Conservation (phyloP, 2,797 vertebrate species). For the Enoplosus armatus region DNA sequence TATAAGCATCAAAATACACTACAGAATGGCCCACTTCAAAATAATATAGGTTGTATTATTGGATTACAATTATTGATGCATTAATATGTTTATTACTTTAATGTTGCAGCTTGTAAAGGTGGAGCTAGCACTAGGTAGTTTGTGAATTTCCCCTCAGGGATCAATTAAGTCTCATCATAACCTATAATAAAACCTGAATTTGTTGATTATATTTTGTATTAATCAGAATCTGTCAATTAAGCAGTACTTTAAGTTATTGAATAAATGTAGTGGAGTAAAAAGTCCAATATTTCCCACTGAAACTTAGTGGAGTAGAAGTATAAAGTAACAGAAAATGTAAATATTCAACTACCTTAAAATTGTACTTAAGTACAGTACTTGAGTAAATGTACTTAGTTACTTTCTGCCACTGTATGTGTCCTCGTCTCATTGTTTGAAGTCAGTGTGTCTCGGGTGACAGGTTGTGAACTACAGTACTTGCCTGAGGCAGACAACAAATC, state of each 20-base stretch:
- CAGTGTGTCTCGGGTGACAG: conserved; percentile 19
- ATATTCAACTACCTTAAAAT: not conserved
- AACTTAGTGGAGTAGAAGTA: not conserved
- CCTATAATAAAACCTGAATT: too few relatives aligned
- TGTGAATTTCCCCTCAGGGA: too few relatives aligned
- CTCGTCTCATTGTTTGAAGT: conserved; percentile 19
- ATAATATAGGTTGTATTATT: not conserved
- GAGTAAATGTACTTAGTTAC: not conserved
- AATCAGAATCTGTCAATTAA: not conserved
- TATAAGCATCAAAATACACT: not conserved
- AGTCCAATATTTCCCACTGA: not conserved
- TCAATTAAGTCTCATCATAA: too few relatives aligned
- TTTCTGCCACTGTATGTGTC: not conserved
- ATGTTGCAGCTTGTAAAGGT: too few relatives aligned
- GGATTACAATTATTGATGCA: too few relatives aligned
- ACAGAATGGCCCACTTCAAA: not conserved
- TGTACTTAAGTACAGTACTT: not conserved
- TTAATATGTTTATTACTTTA: too few relatives aligned
- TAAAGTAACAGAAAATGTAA: not conserved
- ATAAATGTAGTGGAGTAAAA: not conserved
- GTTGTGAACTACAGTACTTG: conserved; percentile 10
- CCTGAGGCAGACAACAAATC: conserved; percentile 41
- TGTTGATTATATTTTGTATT: too few relatives aligned
- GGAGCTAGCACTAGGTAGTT: too few relatives aligned
- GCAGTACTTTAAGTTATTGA: not conserved